Base-by-base conservation (phyloP, 35 echinoderm and acorn worm species). In the Apostichopus japonicus region DNA sequence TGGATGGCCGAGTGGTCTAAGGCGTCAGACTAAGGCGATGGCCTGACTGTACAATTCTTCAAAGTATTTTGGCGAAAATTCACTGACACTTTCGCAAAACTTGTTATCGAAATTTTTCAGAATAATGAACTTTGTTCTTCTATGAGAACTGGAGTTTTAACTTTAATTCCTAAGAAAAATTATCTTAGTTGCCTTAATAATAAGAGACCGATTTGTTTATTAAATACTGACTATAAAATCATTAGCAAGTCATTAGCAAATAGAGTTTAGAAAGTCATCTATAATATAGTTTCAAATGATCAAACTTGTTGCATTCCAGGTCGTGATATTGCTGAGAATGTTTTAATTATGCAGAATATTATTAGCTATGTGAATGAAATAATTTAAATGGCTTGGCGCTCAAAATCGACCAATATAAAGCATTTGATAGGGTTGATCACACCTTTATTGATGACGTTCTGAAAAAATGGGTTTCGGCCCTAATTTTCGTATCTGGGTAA, bases 291-390 rank as follows among this genome's bases (percentile, higher is more conserved):
- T 65, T 83, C 83, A 1, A 6, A 87, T 11, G 95, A 96, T 24
- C 86, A 96, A 91, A 96, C 76, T 56, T 93, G 91, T 19, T 96
- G 86, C 24, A 58, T 96, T 65, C 84, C 92, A 14, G 92, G 95
- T 6, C 63, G 92, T 56, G 79, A 83, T 56, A 96, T 93, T 25
- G 54, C 78, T 11, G 65, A 96, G 51, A 96, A 96, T 87, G 80
- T 93, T 23, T 51, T 90, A 22, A 67, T 71, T n/a, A 80, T 96
- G 8, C 70, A 54, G 22, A 88, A 96, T 87, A 24, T 93, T 70
- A 78, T 93, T 11, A 62, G 93, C 67, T 93, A 88, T 55, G 56
- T 90, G 57, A 24, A 67, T 4, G 11, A 59, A 7, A 92, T 59
- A 90, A 56, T 51, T 15, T 83, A 33, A 33, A 33, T 33, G n/a